Evolutionary conservation across 2,888 invertebrate genomes (phyloP).

Genomic region (Epirrita christyi): DNA sequence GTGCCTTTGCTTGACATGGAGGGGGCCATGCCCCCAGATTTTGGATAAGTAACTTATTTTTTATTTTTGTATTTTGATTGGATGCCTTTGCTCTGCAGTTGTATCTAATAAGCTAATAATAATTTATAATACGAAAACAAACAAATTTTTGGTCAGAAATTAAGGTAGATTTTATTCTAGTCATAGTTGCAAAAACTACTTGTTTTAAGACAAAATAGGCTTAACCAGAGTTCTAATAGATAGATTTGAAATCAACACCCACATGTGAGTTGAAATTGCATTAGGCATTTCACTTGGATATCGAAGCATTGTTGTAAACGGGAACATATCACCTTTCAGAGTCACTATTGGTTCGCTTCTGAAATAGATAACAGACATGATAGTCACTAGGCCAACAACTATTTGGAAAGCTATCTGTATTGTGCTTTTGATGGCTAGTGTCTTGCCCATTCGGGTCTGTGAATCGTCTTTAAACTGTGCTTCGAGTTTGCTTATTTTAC

Average conservation of each 20-base stretch:
- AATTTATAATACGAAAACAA: too few species aligned
- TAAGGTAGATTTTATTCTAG: not conserved
- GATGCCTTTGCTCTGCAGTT: too few species aligned
- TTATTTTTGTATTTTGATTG: too few species aligned
- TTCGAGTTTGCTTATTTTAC: constrained; percentile 83
- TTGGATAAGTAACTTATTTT: too few species aligned
- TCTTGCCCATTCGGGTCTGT: constrained; percentile 66
- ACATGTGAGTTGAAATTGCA: constrained; percentile 75
- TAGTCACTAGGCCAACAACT: constrained; percentile 57
- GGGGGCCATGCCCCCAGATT: too few species aligned
- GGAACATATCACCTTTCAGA: constrained; percentile 69
- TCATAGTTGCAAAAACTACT: not conserved
- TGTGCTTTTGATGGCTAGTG: constrained; percentile 67
- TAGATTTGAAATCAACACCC: constrained; percentile 76
- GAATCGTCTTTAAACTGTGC: constrained; percentile 69
- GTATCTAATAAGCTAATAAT: too few species aligned
- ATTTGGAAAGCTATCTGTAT: constrained; percentile 66
- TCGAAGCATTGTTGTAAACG: constrained; percentile 65
- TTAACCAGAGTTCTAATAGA: constrained; percentile 71
- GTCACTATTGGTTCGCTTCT: constrained; percentile 73
- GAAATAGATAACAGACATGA: constrained; percentile 73
- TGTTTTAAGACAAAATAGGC: constrained; percentile 61
- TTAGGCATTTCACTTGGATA: constrained; percentile 75
- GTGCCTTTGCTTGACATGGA: too few species aligned
- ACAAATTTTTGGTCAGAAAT: too few species aligned